Conservation (phyloP, 2,888 invertebrate species). For the Cosmia pyralina region DNA sequence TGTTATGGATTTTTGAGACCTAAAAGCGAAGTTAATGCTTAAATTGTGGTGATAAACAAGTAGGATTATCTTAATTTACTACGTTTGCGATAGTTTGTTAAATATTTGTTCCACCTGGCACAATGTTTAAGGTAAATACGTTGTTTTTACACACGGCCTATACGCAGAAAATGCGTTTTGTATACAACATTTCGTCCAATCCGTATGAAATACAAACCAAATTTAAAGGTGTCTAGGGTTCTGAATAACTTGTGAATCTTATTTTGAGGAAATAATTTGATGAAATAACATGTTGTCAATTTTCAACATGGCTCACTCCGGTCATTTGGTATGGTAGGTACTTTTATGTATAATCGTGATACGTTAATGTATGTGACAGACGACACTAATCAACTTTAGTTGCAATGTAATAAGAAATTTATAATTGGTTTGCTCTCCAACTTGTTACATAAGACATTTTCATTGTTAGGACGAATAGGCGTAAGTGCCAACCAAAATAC, state of each 20-base stretch:
- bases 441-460: conserved; percentile 62
- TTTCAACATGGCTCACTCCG: conserved; percentile 85
- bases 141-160: conserved; percentile 54
- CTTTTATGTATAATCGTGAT: conserved; percentile 66
- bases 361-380: conserved; percentile 58
- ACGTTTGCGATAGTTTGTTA: conserved; percentile 33
- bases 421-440: conserved; percentile 34
- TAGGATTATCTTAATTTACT: conserved; percentile 52
- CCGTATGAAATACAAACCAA: conserved; percentile 38
- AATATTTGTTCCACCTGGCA: conserved; percentile 62
- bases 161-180: conserved; percentile 57
- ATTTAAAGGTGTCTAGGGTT: conserved; percentile 28
- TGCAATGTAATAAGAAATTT: conserved; percentile 50
- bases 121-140: conserved; percentile 78
- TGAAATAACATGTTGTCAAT: conserved; percentile 75
- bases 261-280: conserved; percentile 46
- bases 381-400: conserved; percentile 53
- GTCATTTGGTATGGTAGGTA: conserved; percentile 70
- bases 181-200: conserved; percentile 59
- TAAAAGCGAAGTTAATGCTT: conserved; percentile 68
- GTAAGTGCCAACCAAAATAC: conserved; percentile 56
- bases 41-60: conserved; percentile 55
- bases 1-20: conserved; percentile 78
- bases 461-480: conserved; percentile 42
- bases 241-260: conserved; percentile 28